Conservation (phyloP, 2,113 vertebrate species). For the Platycercus adscitus region DNA sequence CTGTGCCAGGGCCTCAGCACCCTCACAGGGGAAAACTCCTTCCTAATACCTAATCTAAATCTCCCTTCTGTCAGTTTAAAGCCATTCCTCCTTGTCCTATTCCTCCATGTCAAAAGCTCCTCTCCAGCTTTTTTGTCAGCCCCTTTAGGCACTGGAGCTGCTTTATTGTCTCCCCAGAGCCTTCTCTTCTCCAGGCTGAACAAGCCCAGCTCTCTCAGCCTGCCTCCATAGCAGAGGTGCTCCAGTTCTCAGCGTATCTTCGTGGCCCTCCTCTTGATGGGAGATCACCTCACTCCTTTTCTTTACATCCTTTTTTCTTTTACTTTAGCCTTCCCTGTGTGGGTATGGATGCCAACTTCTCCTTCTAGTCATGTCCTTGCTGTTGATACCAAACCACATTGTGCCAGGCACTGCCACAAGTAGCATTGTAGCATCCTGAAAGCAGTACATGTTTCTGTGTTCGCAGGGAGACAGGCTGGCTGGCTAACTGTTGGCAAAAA, state of each 20-base stretch:
- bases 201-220: neutral
- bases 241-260: neutral
- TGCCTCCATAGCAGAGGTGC: neutral
- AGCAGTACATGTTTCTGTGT: accelerated
- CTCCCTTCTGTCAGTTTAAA: too few species aligned
- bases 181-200: neutral
- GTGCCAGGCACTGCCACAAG: neutral
- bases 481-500: conserved; percentile 8
- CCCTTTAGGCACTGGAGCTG: too few species aligned
- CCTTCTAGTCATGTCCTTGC: neutral
- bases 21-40: too few species aligned
- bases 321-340: neutral
- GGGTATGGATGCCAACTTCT: neutral
- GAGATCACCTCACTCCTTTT: neutral
- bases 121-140: too few species aligned
- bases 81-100: too few species aligned
- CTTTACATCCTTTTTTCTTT: neutral
- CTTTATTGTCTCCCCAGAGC: too few species aligned
- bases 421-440: neutral
- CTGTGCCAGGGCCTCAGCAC: too few species aligned
- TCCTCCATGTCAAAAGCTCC: too few species aligned
- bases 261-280: neutral
- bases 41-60: too few species aligned
- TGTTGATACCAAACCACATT: neutral
- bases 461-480: neutral